Percentiles rank a stretch among this genome's conserved stretches.
These are phyloP conservation scores for Sorex maritimensis DNA, from an alignment of 2,797 vertebrate species.

Conservation along the genomic window DNA sequence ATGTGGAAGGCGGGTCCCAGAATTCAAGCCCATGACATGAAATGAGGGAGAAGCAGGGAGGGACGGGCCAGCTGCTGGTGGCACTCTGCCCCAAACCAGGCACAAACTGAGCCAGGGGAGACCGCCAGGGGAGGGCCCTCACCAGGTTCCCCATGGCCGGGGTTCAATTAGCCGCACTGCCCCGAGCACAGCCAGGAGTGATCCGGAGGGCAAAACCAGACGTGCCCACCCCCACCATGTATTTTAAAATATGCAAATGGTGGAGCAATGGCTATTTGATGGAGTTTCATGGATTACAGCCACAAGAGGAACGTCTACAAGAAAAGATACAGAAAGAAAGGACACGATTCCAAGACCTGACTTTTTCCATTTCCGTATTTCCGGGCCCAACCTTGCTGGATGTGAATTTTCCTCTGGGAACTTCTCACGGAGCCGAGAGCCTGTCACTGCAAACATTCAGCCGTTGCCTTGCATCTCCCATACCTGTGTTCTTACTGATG, in stretches of 20 bases:
- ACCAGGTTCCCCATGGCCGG: too few relatives aligned
- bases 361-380: constrained; percentile 56
- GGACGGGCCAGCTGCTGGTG: background rate
- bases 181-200: too few relatives aligned
- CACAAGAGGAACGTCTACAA: constrained; percentile 48
- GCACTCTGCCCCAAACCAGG: constrained; percentile 25
- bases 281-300: constrained; percentile 54
- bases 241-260: constrained; percentile 38
- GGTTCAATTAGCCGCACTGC: too few relatives aligned
- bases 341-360: constrained; percentile 47
- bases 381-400: background rate
- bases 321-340: constrained; percentile 39
- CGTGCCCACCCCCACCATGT: constrained; percentile 47
- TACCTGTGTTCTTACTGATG: background rate
- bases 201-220: too few relatives aligned
- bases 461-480: background rate
- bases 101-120: too few relatives aligned
- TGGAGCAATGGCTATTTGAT: constrained; percentile 42
- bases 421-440: constrained; percentile 59
- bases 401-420: constrained; percentile 1
- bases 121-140: too few relatives aligned
- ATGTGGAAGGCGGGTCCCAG: background rate
- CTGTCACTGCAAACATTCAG: background rate
- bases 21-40: background rate
- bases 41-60: constrained; percentile 9